Conservation (phyloP, 2,797 vertebrate genomes). For the Tapirus indicus region DNA sequence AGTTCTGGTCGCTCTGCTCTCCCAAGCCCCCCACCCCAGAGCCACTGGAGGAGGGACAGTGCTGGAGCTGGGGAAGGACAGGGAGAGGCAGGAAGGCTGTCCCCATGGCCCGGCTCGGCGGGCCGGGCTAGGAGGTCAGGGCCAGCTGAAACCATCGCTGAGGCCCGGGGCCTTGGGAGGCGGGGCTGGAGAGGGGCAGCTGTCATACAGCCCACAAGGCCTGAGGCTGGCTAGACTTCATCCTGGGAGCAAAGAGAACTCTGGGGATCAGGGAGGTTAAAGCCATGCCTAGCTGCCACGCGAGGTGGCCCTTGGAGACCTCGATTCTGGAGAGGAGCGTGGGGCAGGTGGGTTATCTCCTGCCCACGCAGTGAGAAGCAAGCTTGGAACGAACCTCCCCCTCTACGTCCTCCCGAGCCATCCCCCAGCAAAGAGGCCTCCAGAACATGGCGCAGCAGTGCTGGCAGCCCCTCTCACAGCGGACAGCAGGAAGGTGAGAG, state of each 20-base stretch:
- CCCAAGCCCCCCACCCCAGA: too few species aligned
- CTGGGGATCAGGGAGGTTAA: rapidly evolving
- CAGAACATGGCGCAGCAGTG: neutral
- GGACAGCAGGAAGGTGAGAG: neutral
- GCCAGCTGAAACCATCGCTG: neutral
- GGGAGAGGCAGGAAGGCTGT: neutral
- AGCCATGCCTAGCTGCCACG: rapidly evolving
- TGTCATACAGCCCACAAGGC: rapidly evolving
- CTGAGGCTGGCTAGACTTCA: rapidly evolving
- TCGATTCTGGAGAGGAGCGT: rapidly evolving
- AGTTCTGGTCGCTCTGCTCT: too few species aligned
- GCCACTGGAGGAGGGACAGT: rapidly evolving
- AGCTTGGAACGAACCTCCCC: rapidly evolving
- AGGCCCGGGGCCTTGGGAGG: rapidly evolving
- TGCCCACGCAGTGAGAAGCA: rapidly evolving
- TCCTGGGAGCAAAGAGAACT: rapidly evolving
- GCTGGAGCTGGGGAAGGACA: neutral
- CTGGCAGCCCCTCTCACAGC: neutral
- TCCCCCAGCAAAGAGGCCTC: neutral
- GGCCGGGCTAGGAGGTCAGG: too few species aligned
- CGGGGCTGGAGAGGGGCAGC: rapidly evolving
- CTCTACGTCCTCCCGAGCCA: rapidly evolving
- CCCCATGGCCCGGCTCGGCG: too few species aligned
- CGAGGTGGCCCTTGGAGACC: too few species aligned
- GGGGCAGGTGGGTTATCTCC: neutral